phyloP scores from a whole-genome alignment of 2,888 invertebrate genomes.

The Caenorhabditis imperialis region DNA sequence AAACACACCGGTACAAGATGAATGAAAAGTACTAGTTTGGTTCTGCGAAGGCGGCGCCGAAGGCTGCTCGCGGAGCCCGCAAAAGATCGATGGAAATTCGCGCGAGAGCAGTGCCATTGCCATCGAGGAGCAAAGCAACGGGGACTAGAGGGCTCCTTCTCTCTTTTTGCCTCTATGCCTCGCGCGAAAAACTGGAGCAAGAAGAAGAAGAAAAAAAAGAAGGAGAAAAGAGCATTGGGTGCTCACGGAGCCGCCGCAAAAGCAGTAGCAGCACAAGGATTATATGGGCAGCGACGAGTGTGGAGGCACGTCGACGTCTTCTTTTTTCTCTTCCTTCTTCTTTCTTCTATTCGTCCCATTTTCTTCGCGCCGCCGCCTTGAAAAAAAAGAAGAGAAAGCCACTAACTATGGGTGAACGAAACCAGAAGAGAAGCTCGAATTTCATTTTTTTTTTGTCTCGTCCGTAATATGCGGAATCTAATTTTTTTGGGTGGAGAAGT shows the following conservation, averaged over 20 bases:
- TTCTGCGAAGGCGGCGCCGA: conserved; percentile 9
- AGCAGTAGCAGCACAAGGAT: conserved; percentile 48
- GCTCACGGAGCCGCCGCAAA: conserved; percentile 33
- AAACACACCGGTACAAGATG: background rate
- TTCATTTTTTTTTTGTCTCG: conserved; percentile 18
- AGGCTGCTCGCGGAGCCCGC: conserved; percentile 21
- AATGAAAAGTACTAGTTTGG: conserved; percentile 47
- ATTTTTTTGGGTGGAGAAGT: conserved; percentile 5
- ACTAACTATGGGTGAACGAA: conserved; percentile 41
- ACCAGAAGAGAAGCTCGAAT: conserved; percentile 39
- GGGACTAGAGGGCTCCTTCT: conserved; percentile 13
- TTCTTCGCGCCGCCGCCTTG: conserved; percentile 27
- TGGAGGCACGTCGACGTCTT: conserved; percentile 40
- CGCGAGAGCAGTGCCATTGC: conserved; percentile 44
- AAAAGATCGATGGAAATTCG: conserved; percentile 54
- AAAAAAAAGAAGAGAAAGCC: conserved; percentile 37
- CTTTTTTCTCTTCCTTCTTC: conserved; percentile 6
- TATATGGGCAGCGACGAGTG: conserved; percentile 47
- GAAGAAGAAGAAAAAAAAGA: conserved; percentile 11
- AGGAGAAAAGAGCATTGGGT: conserved; percentile 42
- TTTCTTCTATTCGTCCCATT: conserved; percentile 21
- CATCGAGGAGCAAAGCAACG: conserved; percentile 41
- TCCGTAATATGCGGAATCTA: too few species aligned
- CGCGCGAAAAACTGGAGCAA: conserved; percentile 49
- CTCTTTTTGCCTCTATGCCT: background rate